phyloP scores from a whole-genome alignment of 1,140 invertebrate species.

The Brachionus rubens region DNA sequence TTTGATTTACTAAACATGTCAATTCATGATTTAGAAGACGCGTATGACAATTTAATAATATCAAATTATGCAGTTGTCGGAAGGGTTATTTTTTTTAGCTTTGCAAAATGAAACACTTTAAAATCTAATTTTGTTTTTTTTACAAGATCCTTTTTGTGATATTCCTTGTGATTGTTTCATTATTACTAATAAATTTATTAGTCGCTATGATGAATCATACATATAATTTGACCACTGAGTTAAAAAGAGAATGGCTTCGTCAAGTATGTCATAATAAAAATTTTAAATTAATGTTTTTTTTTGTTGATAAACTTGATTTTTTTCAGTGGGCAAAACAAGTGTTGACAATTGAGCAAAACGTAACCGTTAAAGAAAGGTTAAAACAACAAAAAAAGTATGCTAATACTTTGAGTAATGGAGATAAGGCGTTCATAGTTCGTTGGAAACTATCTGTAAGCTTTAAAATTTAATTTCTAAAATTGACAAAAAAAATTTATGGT shows the following conservation, averaged over 20 bases:
- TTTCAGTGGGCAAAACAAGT: conserved; percentile 86
- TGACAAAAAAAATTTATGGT: too few relatives aligned
- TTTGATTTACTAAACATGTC: conserved; percentile 37
- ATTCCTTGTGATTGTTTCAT: conserved; percentile 91
- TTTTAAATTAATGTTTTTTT: neutral
- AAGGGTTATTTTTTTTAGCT: neutral
- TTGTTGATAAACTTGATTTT: neutral
- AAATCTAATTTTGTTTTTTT: neutral
- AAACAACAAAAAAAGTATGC: conserved; percentile 83
- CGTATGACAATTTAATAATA: neutral
- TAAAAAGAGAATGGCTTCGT: conserved; percentile 94
- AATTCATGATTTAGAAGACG: neutral
- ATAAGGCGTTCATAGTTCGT: conserved; percentile 27
- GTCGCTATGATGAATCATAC: conserved; percentile 99
- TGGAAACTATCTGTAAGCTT: conserved; percentile 43
- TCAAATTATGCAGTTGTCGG: conserved; percentile 7
- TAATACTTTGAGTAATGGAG: conserved; percentile 65
- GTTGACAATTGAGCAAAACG: conserved; percentile 88
- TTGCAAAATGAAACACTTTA: too few relatives aligned
- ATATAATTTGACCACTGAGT: conserved; percentile 89
- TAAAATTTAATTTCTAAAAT: too few relatives aligned
- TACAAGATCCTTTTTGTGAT: conserved; percentile 80
- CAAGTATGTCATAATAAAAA: conserved; percentile 62
- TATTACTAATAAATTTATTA: conserved; percentile 93
- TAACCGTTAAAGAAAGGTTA: conserved; percentile 77